Evolutionary conservation across 1,140 invertebrate species (phyloP).

Genomic region (Drosophila asahinai): DNA sequence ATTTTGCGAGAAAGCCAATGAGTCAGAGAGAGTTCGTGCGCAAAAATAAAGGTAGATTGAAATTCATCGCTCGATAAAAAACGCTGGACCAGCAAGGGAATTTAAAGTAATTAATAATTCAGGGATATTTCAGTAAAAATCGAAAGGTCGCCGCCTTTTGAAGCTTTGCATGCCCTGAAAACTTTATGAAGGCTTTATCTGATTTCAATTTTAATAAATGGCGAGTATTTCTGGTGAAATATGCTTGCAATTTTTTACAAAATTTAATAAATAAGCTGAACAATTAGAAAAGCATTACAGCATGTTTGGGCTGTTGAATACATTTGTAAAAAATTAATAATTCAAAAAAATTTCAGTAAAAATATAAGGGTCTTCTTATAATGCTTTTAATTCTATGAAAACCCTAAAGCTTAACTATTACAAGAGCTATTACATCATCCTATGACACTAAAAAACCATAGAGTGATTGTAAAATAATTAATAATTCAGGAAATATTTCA

Average conservation of each 20-base stretch:
- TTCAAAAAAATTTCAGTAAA: not conserved
- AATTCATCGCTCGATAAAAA: not conserved
- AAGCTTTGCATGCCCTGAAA: conserved; percentile 10
- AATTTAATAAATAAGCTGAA: not conserved
- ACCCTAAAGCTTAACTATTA: too few species aligned
- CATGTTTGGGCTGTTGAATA: not conserved
- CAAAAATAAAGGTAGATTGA: conserved; percentile 7
- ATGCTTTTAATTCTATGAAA: too few species aligned
- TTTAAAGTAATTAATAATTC: conserved; percentile 37
- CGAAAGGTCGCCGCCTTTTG: not conserved
- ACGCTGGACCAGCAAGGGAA: conserved; percentile 2
- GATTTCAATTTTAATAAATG: conserved; percentile 20
- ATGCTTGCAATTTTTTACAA: not conserved
- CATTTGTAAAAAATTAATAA: not conserved
- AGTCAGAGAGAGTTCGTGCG: not conserved
- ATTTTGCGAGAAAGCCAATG: conserved; percentile 2
- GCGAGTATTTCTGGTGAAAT: not conserved
- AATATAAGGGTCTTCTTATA: not conserved
- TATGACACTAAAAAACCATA: not conserved
- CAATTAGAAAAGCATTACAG: not conserved
- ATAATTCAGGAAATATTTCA: not conserved
- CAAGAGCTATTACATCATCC: not conserved
- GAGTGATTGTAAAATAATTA: not conserved
- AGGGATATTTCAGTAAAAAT: not conserved
- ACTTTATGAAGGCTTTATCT: not conserved